Conservation (phyloP, 2,797 vertebrate genomes). For the Lepilemur septentrionalis region DNA sequence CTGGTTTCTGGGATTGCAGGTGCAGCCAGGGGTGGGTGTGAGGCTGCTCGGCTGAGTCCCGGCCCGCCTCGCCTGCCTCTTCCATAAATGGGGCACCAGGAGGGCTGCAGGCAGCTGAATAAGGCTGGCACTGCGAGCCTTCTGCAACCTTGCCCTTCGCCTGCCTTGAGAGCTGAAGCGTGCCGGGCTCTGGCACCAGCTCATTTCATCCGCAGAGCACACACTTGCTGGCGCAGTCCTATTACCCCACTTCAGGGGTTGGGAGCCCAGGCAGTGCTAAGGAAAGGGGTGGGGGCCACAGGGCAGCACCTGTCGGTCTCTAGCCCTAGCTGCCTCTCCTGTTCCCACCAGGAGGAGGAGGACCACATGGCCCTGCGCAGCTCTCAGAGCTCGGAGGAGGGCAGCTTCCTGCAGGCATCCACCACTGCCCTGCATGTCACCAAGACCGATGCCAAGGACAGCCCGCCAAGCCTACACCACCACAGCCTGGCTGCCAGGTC, state of each 20-base stretch:
- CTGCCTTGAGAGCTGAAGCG: neutral
- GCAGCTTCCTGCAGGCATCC: constrained; percentile 94
- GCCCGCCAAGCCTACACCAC: constrained; percentile 85
- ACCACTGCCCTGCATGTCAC: constrained; percentile 89
- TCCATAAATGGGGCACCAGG: neutral
- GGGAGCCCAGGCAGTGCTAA: neutral
- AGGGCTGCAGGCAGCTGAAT: neutral
- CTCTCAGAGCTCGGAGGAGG: constrained; percentile 95
- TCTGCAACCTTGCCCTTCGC: neutral
- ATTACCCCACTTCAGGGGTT: neutral
- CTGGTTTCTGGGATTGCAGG: neutral
- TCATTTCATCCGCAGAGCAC: neutral
- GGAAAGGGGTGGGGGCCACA: neutral
- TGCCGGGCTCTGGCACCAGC: neutral
- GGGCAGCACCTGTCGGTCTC: accelerated
- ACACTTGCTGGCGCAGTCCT: neutral
- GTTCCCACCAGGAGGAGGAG: constrained; percentile 89
- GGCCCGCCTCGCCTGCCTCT: neutral
- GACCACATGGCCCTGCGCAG: constrained; percentile 89
- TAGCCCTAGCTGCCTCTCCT: neutral
- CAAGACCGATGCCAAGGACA: constrained; percentile 88
- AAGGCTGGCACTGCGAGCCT: neutral
- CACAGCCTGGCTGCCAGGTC: constrained; percentile 93
- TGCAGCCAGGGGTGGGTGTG: neutral
- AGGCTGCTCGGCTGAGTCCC: neutral